Percentiles rank a stretch among this genome's conserved stretches.
Evolutionary conservation across 1,140 invertebrate genomes (phyloP).

Genomic region (Brachionus rubens): DNA sequence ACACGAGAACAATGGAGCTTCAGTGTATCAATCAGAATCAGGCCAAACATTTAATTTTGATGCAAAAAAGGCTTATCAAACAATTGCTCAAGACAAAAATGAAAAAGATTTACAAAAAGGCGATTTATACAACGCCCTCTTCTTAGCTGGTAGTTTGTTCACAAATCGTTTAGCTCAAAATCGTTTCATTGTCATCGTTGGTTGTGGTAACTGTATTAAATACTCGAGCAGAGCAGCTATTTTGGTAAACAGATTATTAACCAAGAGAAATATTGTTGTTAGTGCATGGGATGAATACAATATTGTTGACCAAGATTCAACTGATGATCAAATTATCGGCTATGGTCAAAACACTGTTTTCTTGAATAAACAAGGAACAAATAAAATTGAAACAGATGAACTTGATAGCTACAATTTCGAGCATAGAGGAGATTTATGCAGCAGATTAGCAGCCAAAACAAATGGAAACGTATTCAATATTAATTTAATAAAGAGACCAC

Average conservation of each 20-base stretch:
- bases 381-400: not conserved
- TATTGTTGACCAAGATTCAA: not conserved
- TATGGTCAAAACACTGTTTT: slow-evolving; percentile 31
- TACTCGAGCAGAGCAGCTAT: not conserved
- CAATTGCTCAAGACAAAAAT: not conserved
- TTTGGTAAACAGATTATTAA: not conserved
- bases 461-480: slow-evolving; percentile 38
- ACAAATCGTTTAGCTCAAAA: slow-evolving; percentile 26
- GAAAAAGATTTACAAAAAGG: not conserved
- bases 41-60: slow-evolving; percentile 35
- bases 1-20: slow-evolving; percentile 20
- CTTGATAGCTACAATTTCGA: not conserved
- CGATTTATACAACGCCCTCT: slow-evolving; percentile 19
- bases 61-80: slow-evolving; percentile 12
- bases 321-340: not conserved
- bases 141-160: slow-evolving; percentile 24
- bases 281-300: slow-evolving; percentile 42
- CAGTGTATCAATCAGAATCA: slow-evolving; percentile 27
- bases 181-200: slow-evolving; percentile 29
- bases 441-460: slow-evolving; percentile 6
- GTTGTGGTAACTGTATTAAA: slow-evolving; percentile 31
- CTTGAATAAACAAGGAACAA: not conserved
- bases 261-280: slow-evolving; percentile 27
- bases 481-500: not conserved
- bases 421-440: slow-evolving; percentile 23